Evolutionary conservation across 2,888 invertebrate genomes (phyloP).

Genomic region (Drosophila mimetica): DNA sequence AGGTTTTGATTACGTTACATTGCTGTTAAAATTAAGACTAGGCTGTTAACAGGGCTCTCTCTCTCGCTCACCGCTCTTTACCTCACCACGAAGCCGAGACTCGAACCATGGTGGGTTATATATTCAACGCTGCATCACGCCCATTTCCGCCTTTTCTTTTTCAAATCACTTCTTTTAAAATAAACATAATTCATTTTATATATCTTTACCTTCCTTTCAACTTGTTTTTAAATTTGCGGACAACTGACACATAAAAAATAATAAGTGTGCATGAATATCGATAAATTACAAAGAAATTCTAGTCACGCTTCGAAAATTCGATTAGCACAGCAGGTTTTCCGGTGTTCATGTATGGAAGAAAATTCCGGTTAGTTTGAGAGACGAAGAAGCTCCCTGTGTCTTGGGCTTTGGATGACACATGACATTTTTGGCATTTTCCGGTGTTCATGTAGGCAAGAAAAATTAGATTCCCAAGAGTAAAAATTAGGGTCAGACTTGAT

Average conservation of each 20-base stretch:
- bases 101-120: not conserved
- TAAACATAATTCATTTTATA: too few species aligned
- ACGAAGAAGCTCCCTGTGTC: not conserved
- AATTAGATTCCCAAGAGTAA: not conserved
- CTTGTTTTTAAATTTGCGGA: too few species aligned
- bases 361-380: not conserved
- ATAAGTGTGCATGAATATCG: not conserved
- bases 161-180: too few species aligned
- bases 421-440: constrained; percentile 3
- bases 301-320: constrained; percentile 3
- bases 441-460: constrained; percentile 1
- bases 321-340: not conserved
- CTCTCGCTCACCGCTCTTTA: not conserved
- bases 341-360: constrained; percentile 2
- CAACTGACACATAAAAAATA: not conserved
- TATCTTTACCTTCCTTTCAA: too few species aligned
- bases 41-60: not conserved
- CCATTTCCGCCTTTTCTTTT: not conserved
- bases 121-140: not conserved
- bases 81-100: constrained; percentile 1
- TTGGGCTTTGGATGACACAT: not conserved
- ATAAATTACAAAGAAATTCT: not conserved
- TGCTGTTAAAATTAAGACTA: too few species aligned
- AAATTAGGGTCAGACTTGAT: not conserved
- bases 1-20: too few species aligned